Base-by-base conservation (phyloP, 2,113 vertebrate genomes). In the Nothobranchius furzeri region DNA sequence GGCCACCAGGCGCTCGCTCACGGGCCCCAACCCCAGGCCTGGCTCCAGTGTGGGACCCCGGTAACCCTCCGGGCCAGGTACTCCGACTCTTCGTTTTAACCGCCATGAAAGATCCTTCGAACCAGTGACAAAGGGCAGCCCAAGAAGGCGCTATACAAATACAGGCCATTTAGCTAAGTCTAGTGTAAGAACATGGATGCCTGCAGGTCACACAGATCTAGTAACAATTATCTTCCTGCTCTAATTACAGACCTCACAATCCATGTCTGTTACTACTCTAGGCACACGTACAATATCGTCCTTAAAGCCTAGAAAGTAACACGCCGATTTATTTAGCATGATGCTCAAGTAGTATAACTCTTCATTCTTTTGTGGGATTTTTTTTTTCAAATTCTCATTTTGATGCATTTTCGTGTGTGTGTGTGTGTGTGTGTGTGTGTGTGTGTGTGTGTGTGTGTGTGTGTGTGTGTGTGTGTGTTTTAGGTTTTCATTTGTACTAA, bases 401-500 rank as follows among this genome's bases (percentile, higher is more conserved):
- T 67, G 61, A 78, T 52, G 60, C 68, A 75, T 42, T 70, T 83
- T 81, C 63, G 30, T 78, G 24, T 53, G 71, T 73, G 71, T 83
- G 50, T 81, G 60, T 84, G 25, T 78, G n/a, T n/a, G n/a, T n/a
- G n/a, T n/a, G 24, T 53, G 71, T 73, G 71, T 83, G 54, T 78
- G 60, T 84, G 24, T 53, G 71, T 73, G 71, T 83, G 30, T 78
- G 24, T 53, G 71, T 73, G 71, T 83, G 50, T 81, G 30, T 78
- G 24, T 53, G 71, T 73, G 71, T 83, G 50, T 81, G 24, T 53
- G 71, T 73, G 71, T 83, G 54, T 78, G 60, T 84, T 86, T 76
- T 71, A 79, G 85, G 79, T 81, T 62, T 70, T 61, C 11, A 59
- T 73, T 78, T 78, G 76, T 53, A 84, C 76, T 76, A 57, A 75